These are phyloP conservation scores for Drosophila parvula DNA, from an alignment of 1,140 invertebrate species.

Conservation along the genomic window DNA sequence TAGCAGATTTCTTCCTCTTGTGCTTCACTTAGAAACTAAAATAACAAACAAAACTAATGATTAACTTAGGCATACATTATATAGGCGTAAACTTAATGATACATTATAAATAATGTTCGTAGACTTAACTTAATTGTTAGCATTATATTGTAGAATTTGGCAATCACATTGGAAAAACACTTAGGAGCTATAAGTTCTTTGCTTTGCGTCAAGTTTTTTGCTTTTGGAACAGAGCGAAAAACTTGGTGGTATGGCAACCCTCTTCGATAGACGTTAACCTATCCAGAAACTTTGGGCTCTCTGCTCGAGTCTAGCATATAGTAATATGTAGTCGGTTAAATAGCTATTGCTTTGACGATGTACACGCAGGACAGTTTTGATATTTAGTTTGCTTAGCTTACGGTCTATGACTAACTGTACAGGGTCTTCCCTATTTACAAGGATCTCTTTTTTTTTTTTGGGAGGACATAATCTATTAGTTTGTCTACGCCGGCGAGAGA, in stretches of 20 bases:
- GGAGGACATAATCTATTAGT: not conserved
- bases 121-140: conserved; percentile 37
- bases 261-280: conserved; percentile 2
- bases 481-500: conserved; percentile 65
- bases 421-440: conserved; percentile 53
- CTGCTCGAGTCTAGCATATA: conserved; percentile 10
- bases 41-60: conserved; percentile 79
- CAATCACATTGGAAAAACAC: conserved; percentile 83
- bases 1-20: conserved; percentile 19
- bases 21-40: conserved; percentile 73
- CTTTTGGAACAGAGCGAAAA: conserved; percentile 50
- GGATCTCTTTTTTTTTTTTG: not conserved
- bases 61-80: conserved; percentile 42
- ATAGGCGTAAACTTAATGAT: conserved; percentile 27
- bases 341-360: conserved; percentile 78
- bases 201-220: conserved; percentile 57
- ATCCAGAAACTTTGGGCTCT: conserved; percentile 39
- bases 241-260: conserved; percentile 46
- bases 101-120: conserved; percentile 65
- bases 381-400: conserved; percentile 39
- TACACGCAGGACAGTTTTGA: conserved; percentile 70
- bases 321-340: conserved; percentile 29
- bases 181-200: conserved; percentile 80
- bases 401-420: conserved; percentile 66
- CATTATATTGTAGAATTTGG: conserved; percentile 77